Conservation (phyloP, 1,140 invertebrate species). For the Apolygus lucorum region DNA sequence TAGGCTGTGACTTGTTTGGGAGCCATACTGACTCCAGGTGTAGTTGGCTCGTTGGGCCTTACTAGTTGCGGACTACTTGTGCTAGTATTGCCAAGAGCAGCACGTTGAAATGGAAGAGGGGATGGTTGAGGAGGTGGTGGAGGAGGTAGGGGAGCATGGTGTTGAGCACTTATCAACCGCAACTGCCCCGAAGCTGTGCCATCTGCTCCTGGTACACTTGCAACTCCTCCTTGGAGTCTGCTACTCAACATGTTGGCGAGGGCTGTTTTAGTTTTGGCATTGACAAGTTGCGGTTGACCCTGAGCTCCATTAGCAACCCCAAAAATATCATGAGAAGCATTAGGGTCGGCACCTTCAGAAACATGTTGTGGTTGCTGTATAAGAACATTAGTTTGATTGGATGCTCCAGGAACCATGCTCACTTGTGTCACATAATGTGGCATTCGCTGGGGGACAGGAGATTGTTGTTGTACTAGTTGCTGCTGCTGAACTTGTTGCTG, state of each 20-base stretch:
- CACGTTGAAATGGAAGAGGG: slow-evolving; percentile 37
- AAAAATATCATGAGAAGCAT: slow-evolving; percentile 14
- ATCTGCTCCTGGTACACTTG: slow-evolving; percentile 32
- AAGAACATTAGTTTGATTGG: slow-evolving; percentile 12
- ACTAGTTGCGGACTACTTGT: slow-evolving; percentile 39
- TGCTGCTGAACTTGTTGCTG: slow-evolving; percentile 35
- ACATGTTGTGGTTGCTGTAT: slow-evolving; percentile 20
- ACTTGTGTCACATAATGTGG: slow-evolving; percentile 25
- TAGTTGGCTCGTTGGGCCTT: slow-evolving; percentile 24
- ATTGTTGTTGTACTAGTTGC: slow-evolving; percentile 36
- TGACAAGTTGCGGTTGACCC: slow-evolving; percentile 48
- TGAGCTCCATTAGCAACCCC: slow-evolving; percentile 26
- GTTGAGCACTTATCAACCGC: slow-evolving; percentile 66
- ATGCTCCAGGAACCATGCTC: slow-evolving; percentile 3
- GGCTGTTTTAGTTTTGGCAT: slow-evolving; percentile 89
- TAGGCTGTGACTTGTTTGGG: slow-evolving; percentile 36
- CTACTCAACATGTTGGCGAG: slow-evolving; percentile 89
- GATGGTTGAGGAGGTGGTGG: slow-evolving; percentile 41
- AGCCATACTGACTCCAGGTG: slow-evolving; percentile 45
- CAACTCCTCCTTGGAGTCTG: slow-evolving; percentile 57
- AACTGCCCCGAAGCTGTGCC: slow-evolving; percentile 41
- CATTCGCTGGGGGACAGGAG: slow-evolving; percentile 17
- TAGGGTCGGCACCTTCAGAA: background rate
- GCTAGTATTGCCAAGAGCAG: slow-evolving; percentile 44
- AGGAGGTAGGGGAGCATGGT: slow-evolving; percentile 48